Conservation (phyloP, 2,113 vertebrate species). For the Oncorhynchus keta region DNA sequence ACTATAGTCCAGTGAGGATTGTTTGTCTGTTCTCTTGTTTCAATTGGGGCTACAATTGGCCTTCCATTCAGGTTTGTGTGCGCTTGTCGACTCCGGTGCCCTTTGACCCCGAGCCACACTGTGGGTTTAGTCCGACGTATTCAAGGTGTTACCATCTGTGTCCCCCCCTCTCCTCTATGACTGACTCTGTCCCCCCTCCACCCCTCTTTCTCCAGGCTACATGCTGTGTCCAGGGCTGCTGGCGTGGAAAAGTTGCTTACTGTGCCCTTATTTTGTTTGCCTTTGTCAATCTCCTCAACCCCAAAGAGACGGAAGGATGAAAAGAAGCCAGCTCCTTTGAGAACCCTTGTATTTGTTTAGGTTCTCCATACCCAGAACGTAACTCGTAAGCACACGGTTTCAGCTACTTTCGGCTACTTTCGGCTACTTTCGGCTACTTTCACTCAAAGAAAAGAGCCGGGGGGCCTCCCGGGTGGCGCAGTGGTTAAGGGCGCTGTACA, state of each 20-base stretch:
- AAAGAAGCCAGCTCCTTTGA: slow-evolving; percentile 28
- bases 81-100: slow-evolving; percentile 52
- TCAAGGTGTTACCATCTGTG: slow-evolving; percentile 70
- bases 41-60: not conserved
- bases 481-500: too few species aligned
- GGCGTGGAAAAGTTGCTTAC: slow-evolving; percentile 67
- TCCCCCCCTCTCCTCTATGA: slow-evolving; percentile 6
- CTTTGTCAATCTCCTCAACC: slow-evolving; percentile 54
- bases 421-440: too few species aligned
- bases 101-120: slow-evolving; percentile 55
- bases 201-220: slow-evolving; percentile 45
- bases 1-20: not conserved
- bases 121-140: slow-evolving; percentile 61
- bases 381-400: not conserved
- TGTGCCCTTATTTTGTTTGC: slow-evolving; percentile 56
- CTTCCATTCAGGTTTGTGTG: slow-evolving; percentile 40
- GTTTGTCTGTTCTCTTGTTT: not conserved
- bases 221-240: slow-evolving; percentile 53
- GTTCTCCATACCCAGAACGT: slow-evolving; percentile 41
- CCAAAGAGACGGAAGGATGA: slow-evolving; percentile 34
- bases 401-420: too few species aligned
- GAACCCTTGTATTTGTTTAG: slow-evolving; percentile 34
- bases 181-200: slow-evolving; percentile 1
- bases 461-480: too few species aligned
- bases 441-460: too few species aligned